phyloP scores from a whole-genome alignment of 2,888 invertebrate species.

The Sinhomidia bicolor region DNA sequence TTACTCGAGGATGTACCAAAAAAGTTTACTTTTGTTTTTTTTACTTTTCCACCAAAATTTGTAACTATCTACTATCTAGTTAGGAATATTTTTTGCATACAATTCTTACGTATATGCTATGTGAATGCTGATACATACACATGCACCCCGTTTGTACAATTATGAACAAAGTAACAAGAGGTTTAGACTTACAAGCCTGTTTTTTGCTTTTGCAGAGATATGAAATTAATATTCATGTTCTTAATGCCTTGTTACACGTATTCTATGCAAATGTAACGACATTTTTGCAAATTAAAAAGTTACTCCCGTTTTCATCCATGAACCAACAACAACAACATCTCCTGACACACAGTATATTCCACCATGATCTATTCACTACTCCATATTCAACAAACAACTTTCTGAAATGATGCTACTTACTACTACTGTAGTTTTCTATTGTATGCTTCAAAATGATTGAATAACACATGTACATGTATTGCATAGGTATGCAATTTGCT shows the following conservation, averaged over 20 bases:
- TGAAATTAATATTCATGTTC: neutral
- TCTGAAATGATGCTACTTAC: neutral
- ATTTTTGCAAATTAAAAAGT: constrained; percentile 57
- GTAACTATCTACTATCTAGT: too few species aligned
- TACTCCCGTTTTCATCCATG: constrained; percentile 7
- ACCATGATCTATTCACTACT: neutral
- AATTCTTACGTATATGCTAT: too few species aligned
- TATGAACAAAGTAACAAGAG: too few species aligned
- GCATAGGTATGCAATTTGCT: too few species aligned
- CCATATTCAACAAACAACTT: neutral
- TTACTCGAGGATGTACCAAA: too few species aligned
- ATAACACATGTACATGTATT: neutral
- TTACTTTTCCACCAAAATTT: too few species aligned
- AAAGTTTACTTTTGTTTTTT: too few species aligned
- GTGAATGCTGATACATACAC: too few species aligned
- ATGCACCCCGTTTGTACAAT: too few species aligned
- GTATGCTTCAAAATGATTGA: neutral
- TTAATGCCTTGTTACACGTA: constrained; percentile 3
- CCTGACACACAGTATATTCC: neutral
- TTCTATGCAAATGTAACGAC: constrained; percentile 53
- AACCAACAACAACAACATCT: neutral
- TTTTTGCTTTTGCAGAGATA: neutral
- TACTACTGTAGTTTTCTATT: neutral
- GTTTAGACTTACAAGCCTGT: too few species aligned
- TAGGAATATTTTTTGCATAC: too few species aligned